Evolutionary conservation across 92 coral and sea anemone genomes (phyloP).

Genomic region (Heliopora coerulea): DNA sequence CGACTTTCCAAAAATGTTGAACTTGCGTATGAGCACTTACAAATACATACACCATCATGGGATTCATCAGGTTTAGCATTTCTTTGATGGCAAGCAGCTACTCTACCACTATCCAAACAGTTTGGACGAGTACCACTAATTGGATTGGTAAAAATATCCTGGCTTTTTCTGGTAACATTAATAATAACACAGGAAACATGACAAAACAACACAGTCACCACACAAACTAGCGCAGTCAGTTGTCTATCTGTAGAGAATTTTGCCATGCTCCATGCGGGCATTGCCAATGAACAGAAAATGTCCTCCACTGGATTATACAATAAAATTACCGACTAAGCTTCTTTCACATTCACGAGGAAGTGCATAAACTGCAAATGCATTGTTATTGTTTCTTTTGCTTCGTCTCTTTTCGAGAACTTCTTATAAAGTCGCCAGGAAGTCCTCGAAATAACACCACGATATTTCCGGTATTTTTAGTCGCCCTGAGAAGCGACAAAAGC

Average conservation of each 20-base stretch:
- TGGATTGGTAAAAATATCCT: conserved; percentile 16
- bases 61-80: background rate
- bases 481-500: too few relatives aligned
- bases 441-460: too few relatives aligned
- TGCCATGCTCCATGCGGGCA: too few relatives aligned
- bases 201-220: conserved; percentile 10
- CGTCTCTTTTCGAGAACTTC: too few relatives aligned
- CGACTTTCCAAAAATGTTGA: background rate
- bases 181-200: conserved; percentile 16
- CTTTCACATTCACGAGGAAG: background rate
- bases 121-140: background rate
- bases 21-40: background rate
- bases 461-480: too few relatives aligned
- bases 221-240: too few relatives aligned
- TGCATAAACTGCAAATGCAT: background rate
- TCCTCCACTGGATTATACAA: background rate
- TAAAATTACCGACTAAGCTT: background rate
- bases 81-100: background rate
- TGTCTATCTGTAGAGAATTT: too few relatives aligned
- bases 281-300: too few relatives aligned
- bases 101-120: background rate
- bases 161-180: background rate
- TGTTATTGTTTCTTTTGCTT: too few relatives aligned
- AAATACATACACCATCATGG: background rate
- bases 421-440: too few relatives aligned